Evolutionary conservation across 2,113 vertebrate genomes (phyloP).

Genomic region (Chionomys nivalis): DNA sequence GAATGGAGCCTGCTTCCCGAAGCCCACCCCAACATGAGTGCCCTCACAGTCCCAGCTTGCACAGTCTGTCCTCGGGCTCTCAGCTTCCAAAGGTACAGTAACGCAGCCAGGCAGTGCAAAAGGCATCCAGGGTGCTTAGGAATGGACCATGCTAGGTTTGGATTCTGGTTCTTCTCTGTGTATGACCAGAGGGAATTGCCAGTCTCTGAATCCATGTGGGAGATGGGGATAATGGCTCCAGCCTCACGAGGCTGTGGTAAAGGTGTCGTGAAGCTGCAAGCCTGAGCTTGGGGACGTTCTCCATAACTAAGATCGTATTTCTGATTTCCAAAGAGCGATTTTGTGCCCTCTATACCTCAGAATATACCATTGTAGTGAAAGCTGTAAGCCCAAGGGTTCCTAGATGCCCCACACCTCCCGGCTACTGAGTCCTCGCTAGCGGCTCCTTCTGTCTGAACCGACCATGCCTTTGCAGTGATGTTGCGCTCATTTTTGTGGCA

Average conservation of each 20-base stretch:
- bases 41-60: background rate
- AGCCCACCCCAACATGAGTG: fast-evolving
- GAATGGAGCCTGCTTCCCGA: background rate
- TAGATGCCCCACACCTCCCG: fast-evolving
- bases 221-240: background rate
- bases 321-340: background rate
- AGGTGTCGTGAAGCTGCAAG: background rate
- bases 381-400: background rate
- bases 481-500: background rate
- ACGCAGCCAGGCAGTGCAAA: background rate
- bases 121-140: fast-evolving
- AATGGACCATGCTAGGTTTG: background rate
- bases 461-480: background rate
- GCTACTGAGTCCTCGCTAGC: background rate
- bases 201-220: background rate
- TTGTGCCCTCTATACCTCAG: no score
- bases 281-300: background rate
- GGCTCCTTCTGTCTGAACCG: background rate
- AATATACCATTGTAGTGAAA: background rate
- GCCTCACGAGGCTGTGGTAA: background rate
- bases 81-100: background rate
- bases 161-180: background rate
- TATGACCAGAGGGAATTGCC: background rate
- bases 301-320: background rate
- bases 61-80: background rate